Percentiles rank a stretch among this genome's conserved stretches.
Evolutionary conservation across 2,888 invertebrate genomes (phyloP).

Genomic region (Nowickia ferox): DNA sequence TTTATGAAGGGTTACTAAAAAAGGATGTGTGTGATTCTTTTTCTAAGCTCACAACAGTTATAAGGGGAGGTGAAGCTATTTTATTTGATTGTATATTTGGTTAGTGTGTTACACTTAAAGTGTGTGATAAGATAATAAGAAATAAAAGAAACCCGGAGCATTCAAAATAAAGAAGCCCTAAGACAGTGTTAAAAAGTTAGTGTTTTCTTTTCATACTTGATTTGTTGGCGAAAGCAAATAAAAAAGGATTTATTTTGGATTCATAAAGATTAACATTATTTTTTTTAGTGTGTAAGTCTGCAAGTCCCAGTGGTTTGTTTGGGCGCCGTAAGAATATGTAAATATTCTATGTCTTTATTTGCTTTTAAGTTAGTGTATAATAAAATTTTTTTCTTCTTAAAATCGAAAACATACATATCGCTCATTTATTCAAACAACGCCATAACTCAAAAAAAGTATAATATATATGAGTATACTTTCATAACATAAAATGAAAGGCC

Average conservation of each 20-base stretch:
- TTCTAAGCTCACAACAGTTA: neutral
- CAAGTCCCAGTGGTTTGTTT: slow-evolving; percentile 21
- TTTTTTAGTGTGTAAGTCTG: slow-evolving; percentile 7
- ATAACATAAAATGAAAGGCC: neutral
- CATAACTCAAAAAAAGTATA: no score
- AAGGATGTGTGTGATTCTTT: neutral
- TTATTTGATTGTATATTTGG: slow-evolving; percentile 35
- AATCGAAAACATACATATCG: neutral
- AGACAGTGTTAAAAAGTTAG: slow-evolving; percentile 72
- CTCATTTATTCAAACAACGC: no score
- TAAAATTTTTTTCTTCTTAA: slow-evolving; percentile 9
- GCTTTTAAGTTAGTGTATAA: slow-evolving; percentile 7
- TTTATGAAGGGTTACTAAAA: slow-evolving; percentile 40
- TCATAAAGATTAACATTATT: slow-evolving; percentile 63
- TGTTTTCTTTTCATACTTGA: slow-evolving; percentile 71
- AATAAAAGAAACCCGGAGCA: neutral
- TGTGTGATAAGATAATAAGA: neutral
- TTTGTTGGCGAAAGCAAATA: slow-evolving; percentile 73
- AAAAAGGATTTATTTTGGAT: slow-evolving; percentile 73
- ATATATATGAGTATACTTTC: no score
- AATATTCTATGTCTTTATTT: slow-evolving; percentile 10
- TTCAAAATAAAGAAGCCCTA: slow-evolving; percentile 8
- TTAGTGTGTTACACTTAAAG: slow-evolving; percentile 32
- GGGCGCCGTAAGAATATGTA: slow-evolving; percentile 25
- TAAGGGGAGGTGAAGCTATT: neutral